These are phyloP conservation scores for Eustalomyia histrio DNA, from an alignment of 2,888 invertebrate species.

Conservation along the genomic window DNA sequence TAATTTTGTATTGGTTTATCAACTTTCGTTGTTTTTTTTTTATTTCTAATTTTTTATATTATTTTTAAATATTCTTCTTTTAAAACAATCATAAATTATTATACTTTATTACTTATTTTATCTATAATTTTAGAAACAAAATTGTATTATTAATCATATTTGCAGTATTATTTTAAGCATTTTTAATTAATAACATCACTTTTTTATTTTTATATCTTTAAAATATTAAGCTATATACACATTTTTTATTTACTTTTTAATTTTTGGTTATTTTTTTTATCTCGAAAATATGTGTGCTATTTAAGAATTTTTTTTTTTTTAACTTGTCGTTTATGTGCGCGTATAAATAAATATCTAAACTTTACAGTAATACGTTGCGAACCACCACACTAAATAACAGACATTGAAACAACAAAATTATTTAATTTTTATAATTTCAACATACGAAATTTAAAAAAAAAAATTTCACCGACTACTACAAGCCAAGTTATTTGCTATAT, in stretches of 20 bases:
- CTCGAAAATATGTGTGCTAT: conserved; percentile 22
- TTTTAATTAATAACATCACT: conserved; percentile 2
- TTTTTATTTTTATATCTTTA: conserved; percentile 1
- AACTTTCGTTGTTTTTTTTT: conserved; percentile 52
- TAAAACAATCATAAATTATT: conserved; percentile 52
- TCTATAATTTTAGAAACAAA: conserved; percentile 30
- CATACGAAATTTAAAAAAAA: conserved; percentile 28
- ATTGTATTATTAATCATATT: not conserved
- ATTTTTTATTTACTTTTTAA: not conserved
- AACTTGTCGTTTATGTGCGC: not conserved
- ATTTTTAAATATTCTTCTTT: conserved; percentile 29
- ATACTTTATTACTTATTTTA: conserved; percentile 40
- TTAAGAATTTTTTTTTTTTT: conserved; percentile 4
- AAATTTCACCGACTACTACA: conserved; percentile 43
- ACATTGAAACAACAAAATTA: conserved; percentile 26
- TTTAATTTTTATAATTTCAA: conserved; percentile 25
- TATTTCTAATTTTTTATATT: conserved; percentile 30
- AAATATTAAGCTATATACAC: not conserved
- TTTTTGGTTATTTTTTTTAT: conserved; percentile 29
- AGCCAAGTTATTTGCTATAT: conserved; percentile 43
- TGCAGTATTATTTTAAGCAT: not conserved
- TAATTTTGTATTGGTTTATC: conserved; percentile 53
- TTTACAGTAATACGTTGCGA: conserved; percentile 19
- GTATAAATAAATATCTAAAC: conserved; percentile 2
- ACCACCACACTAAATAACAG: conserved; percentile 30